phyloP scores from a whole-genome alignment of 2,888 invertebrate species.

The Holacanthella duospinosa region DNA sequence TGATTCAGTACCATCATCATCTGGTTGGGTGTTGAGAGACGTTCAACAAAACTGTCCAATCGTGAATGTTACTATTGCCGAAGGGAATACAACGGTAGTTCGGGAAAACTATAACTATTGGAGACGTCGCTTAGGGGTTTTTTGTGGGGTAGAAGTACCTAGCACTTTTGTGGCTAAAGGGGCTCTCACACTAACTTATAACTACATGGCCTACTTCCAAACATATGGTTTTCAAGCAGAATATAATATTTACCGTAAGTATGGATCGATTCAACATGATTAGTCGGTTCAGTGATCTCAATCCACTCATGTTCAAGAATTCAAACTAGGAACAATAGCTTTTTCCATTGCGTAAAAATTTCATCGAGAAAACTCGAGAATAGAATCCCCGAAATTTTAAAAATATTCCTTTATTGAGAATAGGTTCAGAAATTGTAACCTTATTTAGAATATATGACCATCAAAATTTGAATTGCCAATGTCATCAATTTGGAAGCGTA shows the following conservation, averaged over 20 bases:
- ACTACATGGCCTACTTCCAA: conserved; percentile 22
- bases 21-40: neutral
- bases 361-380: too few relatives aligned
- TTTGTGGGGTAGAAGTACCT: conserved; percentile 36
- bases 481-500: too few relatives aligned
- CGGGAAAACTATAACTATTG: neutral
- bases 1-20: conserved; percentile 8
- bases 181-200: conserved; percentile 38
- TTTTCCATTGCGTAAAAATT: too few relatives aligned
- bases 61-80: conserved; percentile 25
- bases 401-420: too few relatives aligned
- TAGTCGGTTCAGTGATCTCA: neutral
- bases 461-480: too few relatives aligned
- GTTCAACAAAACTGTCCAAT: conserved; percentile 18
- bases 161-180: conserved; percentile 28
- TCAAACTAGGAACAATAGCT: too few relatives aligned
- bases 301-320: neutral
- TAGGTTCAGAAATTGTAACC: too few relatives aligned
- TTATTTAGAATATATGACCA: too few relatives aligned
- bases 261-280: too few relatives aligned
- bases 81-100: neutral
- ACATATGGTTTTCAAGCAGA: conserved; percentile 41
- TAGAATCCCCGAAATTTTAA: too few relatives aligned
- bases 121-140: neutral
- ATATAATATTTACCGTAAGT: conserved; percentile 38